Evolutionary conservation across 2,888 invertebrate genomes (phyloP), one percentile per base, ranked within the genome.

Genomic region (Ischnura elegans): DNA sequence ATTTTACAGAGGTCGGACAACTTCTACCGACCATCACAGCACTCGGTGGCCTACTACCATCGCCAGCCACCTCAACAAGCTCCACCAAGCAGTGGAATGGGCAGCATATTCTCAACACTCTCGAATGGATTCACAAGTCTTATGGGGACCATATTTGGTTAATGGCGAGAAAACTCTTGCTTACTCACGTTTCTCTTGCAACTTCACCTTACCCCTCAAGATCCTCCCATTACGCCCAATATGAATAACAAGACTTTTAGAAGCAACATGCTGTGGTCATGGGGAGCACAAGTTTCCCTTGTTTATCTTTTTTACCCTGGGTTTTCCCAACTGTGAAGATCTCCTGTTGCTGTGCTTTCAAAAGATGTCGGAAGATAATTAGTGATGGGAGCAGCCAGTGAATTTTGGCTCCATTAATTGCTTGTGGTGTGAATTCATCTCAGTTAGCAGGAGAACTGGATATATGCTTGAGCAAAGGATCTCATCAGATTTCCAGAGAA

Each of bases 81-180:
- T 6, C 90, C 90, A 19, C 61, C 51, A 13, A 61, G 90, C n/a
- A 43, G 90, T 36, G 90, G 90, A 0, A 61, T 90, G 90, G 61
- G 90, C 94, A 97, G 98, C 55, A 97, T 98, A 95, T 97, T 98
- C 95, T 97, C 98, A 42, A 97, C 98, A 84, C 97, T 98, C 95
- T 97, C 97, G 95, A 98, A 97, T 95, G 98, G 98, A 36, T 97
- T 98, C 95, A 98, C 97, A 95, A 98, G 97, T 95, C 96, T 98
- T 95, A 97, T 98, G 94, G 97, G 97, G 94, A 98, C 97, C 95
- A 97, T 98, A 95, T 98, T 98, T 95, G 98, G 98, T 95, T 98
- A 96, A 96, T 6, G 25, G 45, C 19, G 36, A 76, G 36, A 10
- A 25, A 36, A 36, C 76, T 25, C 25, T 25, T 16, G 61, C 61